phyloP scores from a whole-genome alignment of 2,113 vertebrate species.

The Malurus alboscapulatus region DNA sequence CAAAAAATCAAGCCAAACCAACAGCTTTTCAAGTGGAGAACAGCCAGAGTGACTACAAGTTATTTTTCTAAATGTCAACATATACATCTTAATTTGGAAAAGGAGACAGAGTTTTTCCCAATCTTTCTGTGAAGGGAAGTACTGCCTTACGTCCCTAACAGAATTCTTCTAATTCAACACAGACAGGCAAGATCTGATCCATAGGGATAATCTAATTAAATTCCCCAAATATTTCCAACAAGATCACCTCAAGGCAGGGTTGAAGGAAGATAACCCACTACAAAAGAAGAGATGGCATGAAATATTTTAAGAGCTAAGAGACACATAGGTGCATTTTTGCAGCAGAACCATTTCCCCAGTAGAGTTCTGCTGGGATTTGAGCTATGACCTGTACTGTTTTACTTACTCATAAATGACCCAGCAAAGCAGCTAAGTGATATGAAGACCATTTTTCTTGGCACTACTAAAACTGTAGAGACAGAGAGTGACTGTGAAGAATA shows the following conservation, averaged over 20 bases:
- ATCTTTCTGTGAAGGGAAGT: neutral
- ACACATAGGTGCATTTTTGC: neutral
- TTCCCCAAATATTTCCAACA: neutral
- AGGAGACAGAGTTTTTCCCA: neutral
- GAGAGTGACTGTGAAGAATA: neutral
- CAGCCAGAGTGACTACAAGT: neutral
- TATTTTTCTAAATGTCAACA: neutral
- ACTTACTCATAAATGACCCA: neutral
- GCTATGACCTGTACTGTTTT: neutral
- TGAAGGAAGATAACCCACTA: neutral
- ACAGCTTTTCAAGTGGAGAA: neutral
- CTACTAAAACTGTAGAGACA: neutral
- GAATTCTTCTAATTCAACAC: neutral
- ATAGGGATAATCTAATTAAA: neutral
- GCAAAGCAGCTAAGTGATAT: neutral
- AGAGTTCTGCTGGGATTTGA: neutral
- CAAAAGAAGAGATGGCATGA: neutral
- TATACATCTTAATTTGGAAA: neutral
- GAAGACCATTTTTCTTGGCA: neutral
- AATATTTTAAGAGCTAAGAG: neutral
- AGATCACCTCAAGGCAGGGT: neutral
- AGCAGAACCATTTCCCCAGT: neutral
- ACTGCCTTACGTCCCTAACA: neutral
- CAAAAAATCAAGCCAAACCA: too few relatives aligned
- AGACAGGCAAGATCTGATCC: neutral